Base-by-base conservation (phyloP, 2,797 vertebrate genomes). In the Martes flavigula region DNA sequence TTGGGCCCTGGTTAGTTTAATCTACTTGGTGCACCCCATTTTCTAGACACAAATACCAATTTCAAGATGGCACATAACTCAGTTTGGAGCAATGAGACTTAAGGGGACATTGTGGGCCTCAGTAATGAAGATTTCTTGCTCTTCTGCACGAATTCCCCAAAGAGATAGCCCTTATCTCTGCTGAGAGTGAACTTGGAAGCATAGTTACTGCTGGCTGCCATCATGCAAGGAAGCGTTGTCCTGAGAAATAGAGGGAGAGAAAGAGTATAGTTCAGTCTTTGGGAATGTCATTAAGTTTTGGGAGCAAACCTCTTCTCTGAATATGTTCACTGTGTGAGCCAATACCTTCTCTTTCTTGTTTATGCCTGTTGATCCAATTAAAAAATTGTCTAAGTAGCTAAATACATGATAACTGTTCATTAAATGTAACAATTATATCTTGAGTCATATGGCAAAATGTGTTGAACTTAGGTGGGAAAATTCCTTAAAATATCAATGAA, bases 391-490 rank as follows among this genome's bases (percentile, higher is more conserved):
- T 87, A 7, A 82, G 17, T 77, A 30, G 9, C 27, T 93, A 46
- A 62, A 12, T 56, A n/a, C 12, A 32, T 56, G 62, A 32, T 60
- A 96, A 27, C 4, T 90, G 20, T 56, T 82, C 27, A 86, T 79
- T 84, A 94, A 68, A 85, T 73, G 13, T 58, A 70, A 23, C 27
- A 87, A 43, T 91, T 88, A 58, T 51, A 92, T 81, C 87, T 95
- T 87, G 77, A 94, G 17, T 95, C 70, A 85, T 84, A 66, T 30
- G 56, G 8, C 7, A 72, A 83, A 87, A 86, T 87, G 23, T 82
- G 88, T 94, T 91, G 38, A 92, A 60, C 88, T 87, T 87, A 87
- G 86, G 9, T 72, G 43, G 48, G 46, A 88, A 73, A 96, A 66
- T 87, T 93, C 60, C 58, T 83, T 82, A 68, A 95, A 68, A 58